phyloP scores from a whole-genome alignment of 1,140 invertebrate species.

The Drosophila parvula region DNA sequence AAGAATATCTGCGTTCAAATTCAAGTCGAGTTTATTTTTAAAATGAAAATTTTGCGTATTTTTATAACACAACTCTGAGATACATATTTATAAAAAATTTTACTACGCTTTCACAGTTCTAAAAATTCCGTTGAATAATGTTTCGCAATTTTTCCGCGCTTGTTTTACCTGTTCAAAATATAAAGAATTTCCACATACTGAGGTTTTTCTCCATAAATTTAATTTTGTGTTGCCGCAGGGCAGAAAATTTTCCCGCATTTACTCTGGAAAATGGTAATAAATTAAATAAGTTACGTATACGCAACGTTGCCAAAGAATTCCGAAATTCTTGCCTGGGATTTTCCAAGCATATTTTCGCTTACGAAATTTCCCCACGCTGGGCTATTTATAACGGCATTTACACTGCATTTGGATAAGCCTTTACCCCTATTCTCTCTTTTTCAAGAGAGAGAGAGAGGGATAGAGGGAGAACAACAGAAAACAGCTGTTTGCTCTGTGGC shows the following conservation, averaged over 20 bases:
- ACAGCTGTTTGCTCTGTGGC: constrained; percentile 67
- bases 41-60: neutral
- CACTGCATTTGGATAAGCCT: constrained; percentile 53
- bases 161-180: constrained; percentile 16
- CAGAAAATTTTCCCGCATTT: constrained; percentile 13
- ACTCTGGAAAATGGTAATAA: constrained; percentile 51
- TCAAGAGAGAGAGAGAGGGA: constrained; percentile 11
- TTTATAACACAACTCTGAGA: neutral
- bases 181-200: constrained; percentile 4
- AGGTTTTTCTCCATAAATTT: constrained; percentile 42
- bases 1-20: neutral
- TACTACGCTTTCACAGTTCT: neutral
- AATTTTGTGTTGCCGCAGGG: constrained; percentile 2
- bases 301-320: constrained; percentile 19
- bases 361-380: constrained; percentile 68
- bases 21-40: constrained; percentile 8
- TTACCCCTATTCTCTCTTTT: neutral
- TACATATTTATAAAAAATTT: neutral
- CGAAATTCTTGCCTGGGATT: constrained; percentile 52
- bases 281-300: constrained; percentile 65
- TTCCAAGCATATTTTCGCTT: constrained; percentile 66
- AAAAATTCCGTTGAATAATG: neutral
- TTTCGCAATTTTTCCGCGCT: constrained; percentile 11
- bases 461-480: constrained; percentile 61
- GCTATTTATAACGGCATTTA: constrained; percentile 65